Conservation (phyloP, 2,888 invertebrate genomes). For the Tortricodes alternella region DNA sequence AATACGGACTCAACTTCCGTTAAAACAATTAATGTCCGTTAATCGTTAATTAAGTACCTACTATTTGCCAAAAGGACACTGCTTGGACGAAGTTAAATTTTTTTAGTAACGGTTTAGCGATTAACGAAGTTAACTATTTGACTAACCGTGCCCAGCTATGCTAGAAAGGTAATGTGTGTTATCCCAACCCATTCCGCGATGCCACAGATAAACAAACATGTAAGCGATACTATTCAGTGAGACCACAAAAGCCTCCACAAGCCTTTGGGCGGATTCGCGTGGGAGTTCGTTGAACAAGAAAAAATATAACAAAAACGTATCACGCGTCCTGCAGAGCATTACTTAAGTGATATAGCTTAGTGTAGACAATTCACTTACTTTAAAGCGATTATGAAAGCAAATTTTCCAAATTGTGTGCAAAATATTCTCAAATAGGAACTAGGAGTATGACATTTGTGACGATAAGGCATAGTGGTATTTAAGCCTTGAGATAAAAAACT, state of each 20-base stretch:
- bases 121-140: too few species aligned
- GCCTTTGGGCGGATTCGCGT: slow-evolving; percentile 26
- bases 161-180: not conserved
- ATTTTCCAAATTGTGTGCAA: too few species aligned
- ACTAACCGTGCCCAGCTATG: too few species aligned
- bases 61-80: too few species aligned
- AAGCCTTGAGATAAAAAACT: too few species aligned
- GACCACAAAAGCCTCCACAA: not conserved
- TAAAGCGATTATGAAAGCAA: not conserved
- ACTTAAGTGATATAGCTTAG: not conserved
- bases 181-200: slow-evolving; percentile 21
- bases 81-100: not conserved
- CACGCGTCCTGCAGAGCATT: slow-evolving; percentile 7
- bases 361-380: not conserved
- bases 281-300: slow-evolving; percentile 11
- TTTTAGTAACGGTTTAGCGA: too few species aligned
- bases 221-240: slow-evolving; percentile 16
- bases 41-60: too few species aligned
- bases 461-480: too few species aligned
- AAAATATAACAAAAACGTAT: slow-evolving; percentile 13
- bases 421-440: too few species aligned
- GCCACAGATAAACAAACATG: slow-evolving; percentile 27
- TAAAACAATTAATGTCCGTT: too few species aligned
- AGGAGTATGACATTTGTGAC: too few species aligned
- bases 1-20: too few species aligned